These are phyloP conservation scores for Saxidomus purpurata DNA, from an alignment of 1,140 invertebrate genomes.

Conservation along the genomic window DNA sequence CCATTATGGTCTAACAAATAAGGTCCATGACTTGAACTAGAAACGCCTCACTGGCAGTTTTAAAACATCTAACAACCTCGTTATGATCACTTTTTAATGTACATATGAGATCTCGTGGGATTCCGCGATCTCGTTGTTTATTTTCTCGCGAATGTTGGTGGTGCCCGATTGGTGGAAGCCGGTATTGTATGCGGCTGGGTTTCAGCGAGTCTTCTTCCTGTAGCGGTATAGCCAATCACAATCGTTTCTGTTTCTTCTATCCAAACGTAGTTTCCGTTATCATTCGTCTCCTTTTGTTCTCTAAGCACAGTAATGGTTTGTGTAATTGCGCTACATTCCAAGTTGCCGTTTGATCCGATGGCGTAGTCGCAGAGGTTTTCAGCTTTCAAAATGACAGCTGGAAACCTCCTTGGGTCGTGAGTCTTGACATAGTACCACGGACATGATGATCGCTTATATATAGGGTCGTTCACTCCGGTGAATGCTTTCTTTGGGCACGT, in stretches of 20 bases:
- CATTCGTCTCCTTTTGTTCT: not conserved
- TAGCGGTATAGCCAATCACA: constrained; percentile 26
- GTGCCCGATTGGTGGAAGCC: not conserved
- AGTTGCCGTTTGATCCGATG: not conserved
- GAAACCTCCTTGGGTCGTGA: constrained; percentile 33
- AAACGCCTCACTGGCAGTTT: too few relatives aligned
- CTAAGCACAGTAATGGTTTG: constrained; percentile 27
- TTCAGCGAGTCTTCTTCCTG: not conserved
- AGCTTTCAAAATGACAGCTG: constrained; percentile 44
- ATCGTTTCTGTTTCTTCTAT: not conserved
- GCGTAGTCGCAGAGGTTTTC: constrained; percentile 31
- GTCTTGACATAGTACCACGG: constrained; percentile 52
- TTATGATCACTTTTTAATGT: too few relatives aligned
- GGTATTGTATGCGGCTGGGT: not conserved
- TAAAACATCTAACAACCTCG: too few relatives aligned
- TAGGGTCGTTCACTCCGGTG: not conserved
- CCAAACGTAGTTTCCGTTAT: constrained; percentile 1
- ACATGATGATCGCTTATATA: constrained; percentile 56
- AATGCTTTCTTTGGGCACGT: constrained; percentile 12
- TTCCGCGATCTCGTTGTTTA: too few relatives aligned
- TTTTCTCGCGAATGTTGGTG: too few relatives aligned
- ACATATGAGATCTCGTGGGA: too few relatives aligned
- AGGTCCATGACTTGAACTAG: too few relatives aligned
- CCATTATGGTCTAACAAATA: too few relatives aligned
- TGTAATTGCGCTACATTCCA: constrained; percentile 11